Conservation (phyloP, 1,140 invertebrate species). For the Drosophila littoralis region DNA sequence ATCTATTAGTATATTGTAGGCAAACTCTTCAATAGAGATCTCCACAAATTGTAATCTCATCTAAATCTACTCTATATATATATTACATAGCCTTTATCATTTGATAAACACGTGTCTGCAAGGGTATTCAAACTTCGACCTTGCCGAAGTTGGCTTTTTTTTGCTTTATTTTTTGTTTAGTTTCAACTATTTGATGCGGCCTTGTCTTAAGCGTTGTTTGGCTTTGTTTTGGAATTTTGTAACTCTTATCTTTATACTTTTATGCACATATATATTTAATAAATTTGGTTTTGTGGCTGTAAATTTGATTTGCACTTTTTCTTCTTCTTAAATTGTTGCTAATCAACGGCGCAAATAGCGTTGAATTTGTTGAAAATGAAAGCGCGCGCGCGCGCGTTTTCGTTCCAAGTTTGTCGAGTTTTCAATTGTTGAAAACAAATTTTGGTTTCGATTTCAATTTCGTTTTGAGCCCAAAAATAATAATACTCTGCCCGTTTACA, state of each 20-base stretch:
- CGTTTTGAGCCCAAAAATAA: conserved; percentile 13
- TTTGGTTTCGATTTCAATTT: conserved; percentile 37
- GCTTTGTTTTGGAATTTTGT: conserved; percentile 31
- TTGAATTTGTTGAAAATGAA: conserved; percentile 66
- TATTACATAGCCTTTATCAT: no score
- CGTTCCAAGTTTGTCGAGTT: background rate
- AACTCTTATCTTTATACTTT: conserved; percentile 4
- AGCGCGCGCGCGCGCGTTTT: conserved; percentile 30
- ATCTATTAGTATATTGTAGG: no score
- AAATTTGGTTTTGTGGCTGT: conserved; percentile 22
- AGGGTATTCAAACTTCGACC: no score
- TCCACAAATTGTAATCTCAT: no score
- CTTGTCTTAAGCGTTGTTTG: conserved; percentile 55
- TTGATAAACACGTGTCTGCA: no score
- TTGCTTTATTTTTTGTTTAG: conserved; percentile 22
- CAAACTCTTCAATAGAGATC: no score
- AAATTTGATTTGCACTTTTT: conserved; percentile 60
- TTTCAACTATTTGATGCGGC: conserved; percentile 44
- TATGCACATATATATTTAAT: conserved; percentile 5
- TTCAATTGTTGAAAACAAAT: conserved; percentile 49
- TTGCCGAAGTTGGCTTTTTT: conserved; percentile 9
- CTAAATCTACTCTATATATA: no score
- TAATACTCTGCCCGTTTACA: conserved; percentile 17
- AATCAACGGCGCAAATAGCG: conserved; percentile 63
- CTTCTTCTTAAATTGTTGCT: conserved; percentile 50